Evolutionary conservation across 2,888 invertebrate genomes (phyloP), one percentile per base, ranked within the genome.

Genomic region (Azorinus chamasolen): DNA sequence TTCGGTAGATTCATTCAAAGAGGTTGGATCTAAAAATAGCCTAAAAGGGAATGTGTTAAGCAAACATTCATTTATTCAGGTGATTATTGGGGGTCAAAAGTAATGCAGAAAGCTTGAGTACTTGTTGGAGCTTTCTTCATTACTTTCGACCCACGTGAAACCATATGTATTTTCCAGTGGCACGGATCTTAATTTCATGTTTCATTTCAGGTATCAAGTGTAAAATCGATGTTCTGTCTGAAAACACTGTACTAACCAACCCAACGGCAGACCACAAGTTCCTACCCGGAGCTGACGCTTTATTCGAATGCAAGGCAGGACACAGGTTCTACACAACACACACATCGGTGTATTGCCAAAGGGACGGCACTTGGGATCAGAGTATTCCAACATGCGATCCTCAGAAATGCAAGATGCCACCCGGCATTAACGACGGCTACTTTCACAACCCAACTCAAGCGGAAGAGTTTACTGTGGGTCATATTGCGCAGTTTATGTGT

Each of bases 321-420:
- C 83, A 87, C 61, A 58, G 63, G 6, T 78, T 91, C 50, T 85
- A 81, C 27, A 87, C 87, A 0, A 41, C 39, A 0, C 87, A 90
- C 62, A 68, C 71, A 16, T 77, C 84, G 16, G 85, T 90, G 0
- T 48, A 57, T 1, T 91, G 90, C 59, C 88, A 89, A 58, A 53
- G 62, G 6, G 87, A 89, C 63, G 89, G 90, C 0, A 84, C 87
- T 0, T 91, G 88, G 88, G 89, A 88, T 61, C 81, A 63, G 54
- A 88, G 87, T 53, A 80, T 88, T 22, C 90, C 90, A 16, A 84
- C 88, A 1, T 91, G 90, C 73, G 89, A 88, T 57, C 84, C 77
- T 14, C 82, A 86, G 24, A 83, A 59, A 16, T 90, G 91, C 63
- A 62, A 64, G n/a, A 18, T 69, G 18, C 90, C 90, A 2, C 89